A percentile compares a stretch with the other conserved stretches of the same genome.
Conservation (phyloP, 2,113 vertebrate genomes). For the Tenebrosternarchus preto region DNA sequence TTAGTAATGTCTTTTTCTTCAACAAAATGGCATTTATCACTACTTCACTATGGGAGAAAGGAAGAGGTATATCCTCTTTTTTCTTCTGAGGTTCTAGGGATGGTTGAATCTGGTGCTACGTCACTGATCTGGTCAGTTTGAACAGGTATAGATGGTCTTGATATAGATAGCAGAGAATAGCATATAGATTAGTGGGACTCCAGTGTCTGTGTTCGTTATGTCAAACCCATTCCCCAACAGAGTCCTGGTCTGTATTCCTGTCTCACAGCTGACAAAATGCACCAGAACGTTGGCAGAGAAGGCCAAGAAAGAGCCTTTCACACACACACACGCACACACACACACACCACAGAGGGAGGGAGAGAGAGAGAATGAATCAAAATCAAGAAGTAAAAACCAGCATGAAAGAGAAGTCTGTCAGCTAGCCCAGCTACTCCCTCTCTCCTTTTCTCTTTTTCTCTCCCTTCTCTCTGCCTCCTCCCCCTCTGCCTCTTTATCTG, state of each 20-base stretch:
- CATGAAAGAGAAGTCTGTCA: slow-evolving; percentile 72
- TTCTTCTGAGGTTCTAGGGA: neutral
- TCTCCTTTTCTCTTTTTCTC: slow-evolving; percentile 35
- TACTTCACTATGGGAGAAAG: neutral
- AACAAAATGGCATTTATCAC: neutral
- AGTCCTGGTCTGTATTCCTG: slow-evolving; percentile 64
- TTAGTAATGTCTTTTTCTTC: neutral
- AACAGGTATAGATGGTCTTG: no score
- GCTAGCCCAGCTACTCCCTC: slow-evolving; percentile 54
- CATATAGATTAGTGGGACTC: neutral
- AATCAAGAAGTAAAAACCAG: slow-evolving; percentile 51
- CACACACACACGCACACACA: no score
- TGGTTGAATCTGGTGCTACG: neutral
- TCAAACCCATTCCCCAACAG: slow-evolving; percentile 1
- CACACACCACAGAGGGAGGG: slow-evolving; percentile 42
- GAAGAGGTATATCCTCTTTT: neutral
- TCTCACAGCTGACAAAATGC: slow-evolving; percentile 75
- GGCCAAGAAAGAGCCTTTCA: slow-evolving; percentile 45
- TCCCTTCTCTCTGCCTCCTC: no score
- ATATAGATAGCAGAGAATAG: neutral
- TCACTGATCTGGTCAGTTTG: no score
- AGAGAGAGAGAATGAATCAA: slow-evolving; percentile 58
- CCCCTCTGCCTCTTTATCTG: no score
- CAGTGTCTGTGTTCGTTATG: neutral
- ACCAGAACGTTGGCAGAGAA: slow-evolving; percentile 62